These are phyloP conservation scores for Trichogramma evanescens DNA, from an alignment of 2,888 invertebrate species.

Conservation along the genomic window DNA sequence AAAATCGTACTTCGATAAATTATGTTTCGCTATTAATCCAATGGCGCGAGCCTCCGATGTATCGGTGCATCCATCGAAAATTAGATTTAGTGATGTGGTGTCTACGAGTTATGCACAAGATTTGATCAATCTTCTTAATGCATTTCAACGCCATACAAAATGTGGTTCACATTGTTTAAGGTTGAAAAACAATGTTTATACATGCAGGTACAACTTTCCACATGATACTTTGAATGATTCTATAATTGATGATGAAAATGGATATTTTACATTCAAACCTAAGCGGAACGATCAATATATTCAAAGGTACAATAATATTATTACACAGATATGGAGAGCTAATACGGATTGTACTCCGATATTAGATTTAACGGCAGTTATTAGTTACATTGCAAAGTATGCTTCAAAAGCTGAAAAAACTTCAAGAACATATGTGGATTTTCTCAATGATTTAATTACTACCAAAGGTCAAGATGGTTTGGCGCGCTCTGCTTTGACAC, in stretches of 20 bases:
- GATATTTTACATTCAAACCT: background rate
- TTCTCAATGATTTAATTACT: too few species aligned
- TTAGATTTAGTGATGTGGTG: background rate
- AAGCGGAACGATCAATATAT: background rate
- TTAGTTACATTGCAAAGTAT: background rate
- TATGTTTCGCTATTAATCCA: background rate
- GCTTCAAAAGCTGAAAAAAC: too few species aligned
- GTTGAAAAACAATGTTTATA: background rate
- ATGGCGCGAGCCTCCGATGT: too few species aligned
- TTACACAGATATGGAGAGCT: background rate
- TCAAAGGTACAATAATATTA: background rate
- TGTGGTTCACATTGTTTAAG: background rate
- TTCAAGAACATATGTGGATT: too few species aligned
- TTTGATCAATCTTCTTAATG: background rate
- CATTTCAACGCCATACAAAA: slow-evolving; percentile 3
- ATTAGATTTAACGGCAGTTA: background rate
- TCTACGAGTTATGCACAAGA: background rate
- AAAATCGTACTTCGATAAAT: background rate
- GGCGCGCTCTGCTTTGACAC: too few species aligned
- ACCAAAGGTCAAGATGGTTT: too few species aligned
- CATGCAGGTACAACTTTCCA: background rate
- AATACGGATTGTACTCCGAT: background rate
- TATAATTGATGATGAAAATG: background rate
- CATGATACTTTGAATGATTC: background rate
- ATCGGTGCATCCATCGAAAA: background rate